These are phyloP conservation scores for Cephus pygmeus DNA, from an alignment of 2,888 invertebrate species.

Conservation along the genomic window DNA sequence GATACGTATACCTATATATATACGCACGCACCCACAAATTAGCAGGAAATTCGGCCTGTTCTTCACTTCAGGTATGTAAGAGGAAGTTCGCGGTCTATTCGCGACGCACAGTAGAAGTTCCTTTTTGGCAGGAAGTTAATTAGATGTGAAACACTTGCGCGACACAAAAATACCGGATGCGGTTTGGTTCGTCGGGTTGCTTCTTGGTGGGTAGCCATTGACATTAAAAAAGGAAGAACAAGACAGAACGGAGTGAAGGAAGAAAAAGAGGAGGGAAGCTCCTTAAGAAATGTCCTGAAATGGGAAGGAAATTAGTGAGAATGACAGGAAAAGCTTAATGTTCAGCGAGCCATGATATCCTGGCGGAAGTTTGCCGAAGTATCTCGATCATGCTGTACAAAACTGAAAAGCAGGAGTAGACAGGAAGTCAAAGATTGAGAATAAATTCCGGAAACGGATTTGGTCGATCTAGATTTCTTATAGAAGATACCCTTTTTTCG, in stretches of 20 bases:
- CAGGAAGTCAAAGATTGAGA: background rate
- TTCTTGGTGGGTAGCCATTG: background rate
- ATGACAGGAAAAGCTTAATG: slow-evolving; percentile 43
- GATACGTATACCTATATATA: background rate
- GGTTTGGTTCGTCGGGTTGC: slow-evolving; percentile 29
- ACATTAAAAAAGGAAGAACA: background rate
- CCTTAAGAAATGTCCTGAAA: slow-evolving; percentile 21
- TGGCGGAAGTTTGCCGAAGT: slow-evolving; percentile 24
- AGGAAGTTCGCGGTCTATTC: background rate
- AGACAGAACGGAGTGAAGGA: slow-evolving; percentile 11
- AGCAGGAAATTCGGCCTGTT: background rate
- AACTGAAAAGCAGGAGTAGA: background rate
- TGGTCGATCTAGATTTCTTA: background rate
- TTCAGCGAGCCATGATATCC: slow-evolving; percentile 50
- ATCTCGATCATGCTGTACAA: slow-evolving; percentile 1
- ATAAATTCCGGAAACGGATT: background rate
- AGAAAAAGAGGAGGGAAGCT: slow-evolving; percentile 28
- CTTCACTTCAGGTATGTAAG: background rate
- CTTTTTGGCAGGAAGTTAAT: slow-evolving; percentile 45
- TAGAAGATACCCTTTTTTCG: background rate
- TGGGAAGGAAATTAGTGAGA: slow-evolving; percentile 11
- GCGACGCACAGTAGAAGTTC: background rate
- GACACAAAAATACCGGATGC: slow-evolving; percentile 32
- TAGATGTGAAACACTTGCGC: slow-evolving; percentile 35
- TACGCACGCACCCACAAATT: background rate